A percentile compares a stretch with the other conserved stretches of the same genome.
Evolutionary conservation across 2,888 invertebrate genomes (phyloP).

Genomic region (Macrophya annulata): DNA sequence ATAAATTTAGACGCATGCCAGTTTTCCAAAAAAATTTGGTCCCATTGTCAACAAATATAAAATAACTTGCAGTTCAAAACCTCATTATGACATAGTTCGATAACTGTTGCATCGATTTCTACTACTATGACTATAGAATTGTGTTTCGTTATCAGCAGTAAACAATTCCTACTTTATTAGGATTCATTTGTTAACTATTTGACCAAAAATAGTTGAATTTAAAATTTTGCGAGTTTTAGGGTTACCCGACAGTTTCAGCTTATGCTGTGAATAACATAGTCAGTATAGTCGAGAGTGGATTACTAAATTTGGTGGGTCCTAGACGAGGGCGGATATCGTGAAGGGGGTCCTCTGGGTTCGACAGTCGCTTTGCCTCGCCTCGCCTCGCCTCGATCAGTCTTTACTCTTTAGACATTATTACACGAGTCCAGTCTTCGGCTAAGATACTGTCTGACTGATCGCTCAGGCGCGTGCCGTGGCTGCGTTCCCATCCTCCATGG

Average conservation of each 20-base stretch:
- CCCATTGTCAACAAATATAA: too few relatives aligned
- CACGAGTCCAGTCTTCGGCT: conserved; percentile 40
- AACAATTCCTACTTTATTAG: too few relatives aligned
- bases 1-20: too few relatives aligned
- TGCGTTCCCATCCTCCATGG: background rate
- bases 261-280: background rate
- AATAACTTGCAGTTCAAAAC: background rate
- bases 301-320: conserved; percentile 25
- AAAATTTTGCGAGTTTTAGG: background rate
- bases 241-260: background rate
- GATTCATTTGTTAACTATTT: too few relatives aligned
- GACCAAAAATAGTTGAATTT: background rate
- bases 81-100: too few relatives aligned
- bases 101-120: too few relatives aligned
- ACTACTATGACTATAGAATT: background rate
- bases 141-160: background rate
- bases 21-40: too few relatives aligned
- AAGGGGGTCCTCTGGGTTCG: conserved; percentile 8
- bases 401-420: conserved; percentile 53
- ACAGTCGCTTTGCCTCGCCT: background rate
- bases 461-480: conserved; percentile 72
- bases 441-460: conserved; percentile 71
- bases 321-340: background rate
- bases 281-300: conserved; percentile 18
- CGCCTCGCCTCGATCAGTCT: conserved; percentile 45